Base-by-base conservation (phyloP, 2,888 invertebrate species). In the Euplagia quadripunctaria region DNA sequence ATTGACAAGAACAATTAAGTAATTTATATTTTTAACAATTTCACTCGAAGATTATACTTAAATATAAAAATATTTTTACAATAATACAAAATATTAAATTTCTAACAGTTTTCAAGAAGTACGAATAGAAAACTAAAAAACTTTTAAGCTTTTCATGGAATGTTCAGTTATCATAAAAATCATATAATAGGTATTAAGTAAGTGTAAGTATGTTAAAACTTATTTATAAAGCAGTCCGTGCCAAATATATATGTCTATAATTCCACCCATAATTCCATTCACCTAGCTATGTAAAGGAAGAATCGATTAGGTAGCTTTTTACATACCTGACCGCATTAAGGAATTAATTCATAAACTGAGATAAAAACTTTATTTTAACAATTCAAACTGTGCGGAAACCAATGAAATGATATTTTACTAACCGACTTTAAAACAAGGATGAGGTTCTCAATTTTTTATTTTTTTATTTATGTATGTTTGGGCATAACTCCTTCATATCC, bases 1-100 rank as follows among this genome's bases (percentile, higher is more conserved):
- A 74, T 75, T 78, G 73, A 75, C 69, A 78, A 73, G 66, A 74
- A 70, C 68, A 46, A 64, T 67, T 68, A 73, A 64, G 65, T 70
- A 71, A 73, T 65, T 73, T 67, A 64, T 66, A 70, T 41, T 67
- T 70, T 49, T 64, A 72, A 65, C 42, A 52, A 61, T 55, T 55
- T 64, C 55, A 74, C 63, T 51, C 51, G 55, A 65, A 42, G 55
- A 55, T 49, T 52, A 70, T 64, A 20, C 43, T 70, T 70, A 69
- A 31, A 41, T 31, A n/a, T 12, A 46, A 66, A 41, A 61, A 41
- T 11, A 0, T 0, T 31, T 8, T 8, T 43, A n/a, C 12, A n/a
- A 58, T 49, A 49, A 58, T 66, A 71, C 66, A 66, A 46, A 71
- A 49, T 41, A 71, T 42, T 41, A 43, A 8, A 61, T 42, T 43